Base-by-base conservation (phyloP, 2,113 vertebrate genomes). In the Zosterops borbonicus region DNA sequence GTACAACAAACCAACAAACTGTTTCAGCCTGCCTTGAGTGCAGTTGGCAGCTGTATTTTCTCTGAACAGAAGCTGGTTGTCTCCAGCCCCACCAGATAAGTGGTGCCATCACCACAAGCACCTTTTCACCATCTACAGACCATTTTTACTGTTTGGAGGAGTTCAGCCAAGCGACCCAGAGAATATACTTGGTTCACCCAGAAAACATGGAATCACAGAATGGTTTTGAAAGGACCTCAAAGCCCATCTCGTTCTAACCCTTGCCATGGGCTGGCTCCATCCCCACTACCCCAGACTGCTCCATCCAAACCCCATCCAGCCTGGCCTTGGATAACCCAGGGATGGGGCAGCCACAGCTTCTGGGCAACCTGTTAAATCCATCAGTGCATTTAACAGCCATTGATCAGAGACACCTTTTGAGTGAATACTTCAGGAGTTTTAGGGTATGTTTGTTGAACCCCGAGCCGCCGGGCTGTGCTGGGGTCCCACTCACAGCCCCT, bases 231-330 rank as follows among this genome's bases (percentile, higher is more conserved):
- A 27, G 22, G 29, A 68, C 11, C 17, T 62, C 28, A 55, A 62
- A 68, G 28, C 6, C 14, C 18, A 16, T 37, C 47, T 6, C 2
- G 1, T 24, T 14, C 14, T 47, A 74, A 6, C 3, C 41, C 9
- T 14, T 80, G 42, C 29, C 35, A 11, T 2, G 42, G 59, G 31
- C 42, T 37, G 23, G 35, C 21, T 41, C 58, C 15, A 63, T 18
- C 46, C 23, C 17, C 41, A 55, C 17, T 2, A 2, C 1, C 35
- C 41, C 29, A 31, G 21, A 8, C 0, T 35, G 29, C 24, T 76
- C 25, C 55, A 35, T 76, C 25, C 55, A 35, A 76, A 6, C n/a
- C 29, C 11, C 0, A 0, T 68, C 29, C 69, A 41, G 4, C 39
- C 46, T 12, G 46, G 46, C n/a, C 46, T 27, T 9, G 63, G n/a